Evolutionary conservation across 2,113 vertebrate genomes (phyloP).

Genomic region (Seriola dumerili): DNA sequence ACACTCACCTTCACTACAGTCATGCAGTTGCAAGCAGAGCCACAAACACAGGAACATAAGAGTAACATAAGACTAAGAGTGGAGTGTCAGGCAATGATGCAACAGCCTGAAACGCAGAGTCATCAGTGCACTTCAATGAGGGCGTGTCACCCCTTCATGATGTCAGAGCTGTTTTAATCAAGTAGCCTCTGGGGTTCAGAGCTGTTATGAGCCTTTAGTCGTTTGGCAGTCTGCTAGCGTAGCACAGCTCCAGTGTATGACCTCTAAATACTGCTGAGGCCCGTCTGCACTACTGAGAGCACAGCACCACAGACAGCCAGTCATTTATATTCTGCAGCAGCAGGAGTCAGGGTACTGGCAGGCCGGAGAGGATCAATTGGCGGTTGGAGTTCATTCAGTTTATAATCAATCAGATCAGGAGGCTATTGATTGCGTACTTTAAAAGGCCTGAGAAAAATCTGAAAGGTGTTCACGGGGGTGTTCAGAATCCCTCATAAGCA

Average conservation of each 20-base stretch:
- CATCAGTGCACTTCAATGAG: constrained; percentile 36
- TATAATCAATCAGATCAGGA: constrained; percentile 65
- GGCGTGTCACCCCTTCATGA: constrained; percentile 39
- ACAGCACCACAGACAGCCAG: constrained; percentile 22
- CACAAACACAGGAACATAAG: constrained; percentile 45
- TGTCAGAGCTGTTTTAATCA: constrained; percentile 56
- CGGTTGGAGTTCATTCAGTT: constrained; percentile 67
- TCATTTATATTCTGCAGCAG: constrained; percentile 66
- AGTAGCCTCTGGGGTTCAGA: constrained; percentile 30
- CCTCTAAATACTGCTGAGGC: constrained; percentile 75
- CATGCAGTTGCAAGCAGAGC: constrained; percentile 33
- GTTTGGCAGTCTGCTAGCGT: constrained; percentile 41
- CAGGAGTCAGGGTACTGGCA: constrained; percentile 51
- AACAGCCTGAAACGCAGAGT: constrained; percentile 64
- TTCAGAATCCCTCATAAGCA: constrained; percentile 11
- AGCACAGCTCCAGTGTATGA: constrained; percentile 34
- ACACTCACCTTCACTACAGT: constrained; percentile 22
- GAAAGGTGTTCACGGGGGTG: background rate
- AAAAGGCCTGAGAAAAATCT: constrained; percentile 38
- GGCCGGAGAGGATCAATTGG: constrained; percentile 59
- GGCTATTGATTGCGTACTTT: constrained; percentile 54
- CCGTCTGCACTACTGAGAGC: constrained; percentile 22
- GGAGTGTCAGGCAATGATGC: constrained; percentile 46
- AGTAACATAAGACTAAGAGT: constrained; percentile 6
- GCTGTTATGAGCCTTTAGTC: constrained; percentile 17